Evolutionary conservation across 2,888 invertebrate species (phyloP), one percentile per base, ranked within the genome.

Genomic region (Ectemnius continuus): DNA sequence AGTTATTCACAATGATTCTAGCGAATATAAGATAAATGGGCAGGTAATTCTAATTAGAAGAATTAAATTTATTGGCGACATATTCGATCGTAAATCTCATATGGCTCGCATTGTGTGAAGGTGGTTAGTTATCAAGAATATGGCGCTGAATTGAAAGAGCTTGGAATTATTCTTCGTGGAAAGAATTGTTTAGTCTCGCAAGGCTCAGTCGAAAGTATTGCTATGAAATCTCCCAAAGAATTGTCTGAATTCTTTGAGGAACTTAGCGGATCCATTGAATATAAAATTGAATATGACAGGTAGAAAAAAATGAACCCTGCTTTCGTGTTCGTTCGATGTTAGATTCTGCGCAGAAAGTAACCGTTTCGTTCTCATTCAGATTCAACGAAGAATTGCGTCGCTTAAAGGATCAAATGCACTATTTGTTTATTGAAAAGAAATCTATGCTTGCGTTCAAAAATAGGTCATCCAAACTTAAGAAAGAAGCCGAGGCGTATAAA

Each of bases 141-240:
- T 56, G 6, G 66, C 20, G 8, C n/a, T 2, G 13, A 63, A 61
- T 18, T 77, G 11, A 23, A 16, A n/a, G 3, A 95, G 88, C 92
- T 99, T 66, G 97, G 98, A 52, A 98, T 99, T 85, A 97, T 98
- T 91, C 97, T 97, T 61, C 99, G 98, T 90, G 98, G 97, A 0
- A 98, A 98, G 91, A 99, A 99, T 91, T 99, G 99, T 91, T 92
- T 99, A 47, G 98, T 99, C 1, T 98, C 98, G 91, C 99, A 99
- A 94, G 98, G 98, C 0, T 97, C 97, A 4, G 98, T 99, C 0
- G 99, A 99, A 91, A 97, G 96, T 77, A 97, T 99, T 80, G 98
- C 98, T 8, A 98, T 98, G 97, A 98, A 98, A 92, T 98, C 97
- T 91, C 98, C 99, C 0, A 98, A 98, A 88, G 99, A 99, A 91